These are phyloP conservation scores for Helleia helle DNA, from an alignment of 2,888 invertebrate species.

Conservation along the genomic window DNA sequence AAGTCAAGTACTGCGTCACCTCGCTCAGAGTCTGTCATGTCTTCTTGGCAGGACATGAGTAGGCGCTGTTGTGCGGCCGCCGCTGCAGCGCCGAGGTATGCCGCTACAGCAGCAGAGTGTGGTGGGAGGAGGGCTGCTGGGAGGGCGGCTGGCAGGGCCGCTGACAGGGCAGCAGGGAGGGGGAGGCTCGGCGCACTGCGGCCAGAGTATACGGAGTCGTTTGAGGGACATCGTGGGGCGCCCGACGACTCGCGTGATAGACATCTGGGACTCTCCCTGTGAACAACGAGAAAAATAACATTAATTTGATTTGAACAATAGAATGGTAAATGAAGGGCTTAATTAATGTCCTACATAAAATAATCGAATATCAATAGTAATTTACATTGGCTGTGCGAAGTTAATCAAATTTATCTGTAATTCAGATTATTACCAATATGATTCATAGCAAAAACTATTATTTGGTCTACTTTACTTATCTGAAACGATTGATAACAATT, in stretches of 20 bases:
- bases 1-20: constrained; percentile 83
- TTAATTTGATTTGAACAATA: no score
- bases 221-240: constrained; percentile 82
- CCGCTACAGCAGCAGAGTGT: constrained; percentile 88
- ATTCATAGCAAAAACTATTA: no score
- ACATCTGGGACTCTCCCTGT: constrained; percentile 88
- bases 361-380: no score
- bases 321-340: no score
- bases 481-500: no score
- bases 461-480: no score
- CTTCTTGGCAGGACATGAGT: constrained; percentile 84
- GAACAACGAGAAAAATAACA: constrained; percentile 52
- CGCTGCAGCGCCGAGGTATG: constrained; percentile 83
- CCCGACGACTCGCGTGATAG: constrained; percentile 87
- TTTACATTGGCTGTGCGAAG: no score
- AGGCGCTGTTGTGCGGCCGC: constrained; percentile 84
- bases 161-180: constrained; percentile 76
- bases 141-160: constrained; percentile 79
- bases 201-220: constrained; percentile 83
- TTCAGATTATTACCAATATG: no score
- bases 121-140: constrained; percentile 82
- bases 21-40: constrained; percentile 76
- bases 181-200: constrained; percentile 70
- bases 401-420: no score
- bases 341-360: no score